These are phyloP conservation scores for Dendroctonus ponderosae DNA, from an alignment of 1,140 invertebrate genomes.

Conservation along the genomic window DNA sequence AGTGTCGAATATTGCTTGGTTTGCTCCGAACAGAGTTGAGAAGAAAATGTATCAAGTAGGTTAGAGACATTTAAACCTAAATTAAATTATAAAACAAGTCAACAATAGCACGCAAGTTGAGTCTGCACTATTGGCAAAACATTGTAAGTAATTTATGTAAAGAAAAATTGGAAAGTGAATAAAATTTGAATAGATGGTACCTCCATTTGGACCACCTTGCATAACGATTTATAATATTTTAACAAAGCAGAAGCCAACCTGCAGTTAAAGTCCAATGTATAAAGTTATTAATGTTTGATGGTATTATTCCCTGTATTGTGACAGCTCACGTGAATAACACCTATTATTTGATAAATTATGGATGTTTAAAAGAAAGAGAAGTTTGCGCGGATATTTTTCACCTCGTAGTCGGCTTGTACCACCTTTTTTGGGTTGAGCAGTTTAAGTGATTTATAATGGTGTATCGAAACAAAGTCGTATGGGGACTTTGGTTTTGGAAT, in stretches of 20 bases:
- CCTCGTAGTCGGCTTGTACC: constrained; percentile 25
- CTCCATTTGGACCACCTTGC: constrained; percentile 42
- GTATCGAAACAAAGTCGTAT: constrained; percentile 25
- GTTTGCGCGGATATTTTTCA: constrained; percentile 28
- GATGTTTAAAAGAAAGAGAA: constrained; percentile 27
- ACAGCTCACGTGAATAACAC: constrained; percentile 28
- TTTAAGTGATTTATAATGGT: constrained; percentile 29
- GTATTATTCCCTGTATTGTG: constrained; percentile 42
- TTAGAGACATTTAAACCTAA: too few species aligned
- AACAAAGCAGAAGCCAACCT: constrained; percentile 45
- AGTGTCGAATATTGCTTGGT: too few species aligned
- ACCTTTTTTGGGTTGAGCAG: constrained; percentile 26
- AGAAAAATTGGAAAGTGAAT: too few species aligned
- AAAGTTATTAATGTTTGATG: constrained; percentile 49
- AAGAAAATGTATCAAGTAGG: too few species aligned
- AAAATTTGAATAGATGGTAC: constrained; percentile 8
- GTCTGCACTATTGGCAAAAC: too few species aligned
- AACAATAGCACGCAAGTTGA: too few species aligned
- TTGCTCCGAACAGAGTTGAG: too few species aligned
- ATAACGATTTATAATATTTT: constrained; percentile 50
- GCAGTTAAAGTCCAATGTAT: constrained; percentile 40
- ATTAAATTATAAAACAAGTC: too few species aligned
- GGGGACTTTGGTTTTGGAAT: constrained; percentile 27
- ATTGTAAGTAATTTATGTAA: too few species aligned
- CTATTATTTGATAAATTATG: constrained; percentile 35